These are phyloP conservation scores for Amblyteles armatorius DNA, from an alignment of 2,888 invertebrate species.

Conservation along the genomic window DNA sequence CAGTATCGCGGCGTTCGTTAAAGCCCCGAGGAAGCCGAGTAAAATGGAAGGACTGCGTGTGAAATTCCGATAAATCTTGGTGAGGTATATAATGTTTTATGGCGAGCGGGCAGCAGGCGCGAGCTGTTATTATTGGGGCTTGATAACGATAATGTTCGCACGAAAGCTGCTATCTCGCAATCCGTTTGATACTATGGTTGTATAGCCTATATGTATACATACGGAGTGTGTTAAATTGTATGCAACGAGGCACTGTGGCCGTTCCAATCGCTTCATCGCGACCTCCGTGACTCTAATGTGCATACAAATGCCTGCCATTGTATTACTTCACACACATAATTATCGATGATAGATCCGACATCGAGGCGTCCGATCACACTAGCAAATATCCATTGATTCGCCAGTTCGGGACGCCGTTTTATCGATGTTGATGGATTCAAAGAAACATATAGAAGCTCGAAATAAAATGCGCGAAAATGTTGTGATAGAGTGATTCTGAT, in stretches of 20 bases:
- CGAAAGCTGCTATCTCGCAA: conserved; percentile 70
- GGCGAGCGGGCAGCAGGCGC: conserved; percentile 64
- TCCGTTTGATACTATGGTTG: conserved; percentile 44
- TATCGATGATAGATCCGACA: conserved; percentile 35
- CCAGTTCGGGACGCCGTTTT: conserved; percentile 19
- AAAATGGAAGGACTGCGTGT: conserved; percentile 75
- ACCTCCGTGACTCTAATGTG: conserved; percentile 17
- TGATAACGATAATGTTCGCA: conserved; percentile 80
- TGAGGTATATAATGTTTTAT: conserved; percentile 68
- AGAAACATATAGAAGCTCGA: background rate
- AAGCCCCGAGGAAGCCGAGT: conserved; percentile 61
- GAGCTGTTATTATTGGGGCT: conserved; percentile 76
- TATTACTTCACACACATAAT: conserved; percentile 57
- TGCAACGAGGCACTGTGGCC: conserved; percentile 48
- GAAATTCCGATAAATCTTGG: conserved; percentile 75
- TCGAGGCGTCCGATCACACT: conserved; percentile 53
- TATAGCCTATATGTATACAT: conserved; percentile 9
- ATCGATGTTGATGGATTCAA: background rate
- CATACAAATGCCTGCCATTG: conserved; percentile 29
- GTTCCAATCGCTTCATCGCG: conserved; percentile 65
- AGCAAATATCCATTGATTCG: conserved; percentile 29
- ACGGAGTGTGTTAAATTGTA: conserved; percentile 1
- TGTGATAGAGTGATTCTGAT: background rate
- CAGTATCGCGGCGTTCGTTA: conserved; percentile 41
- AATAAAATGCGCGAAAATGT: background rate